Conservation (phyloP, 2,797 vertebrate species). For the Psittacula echo region DNA sequence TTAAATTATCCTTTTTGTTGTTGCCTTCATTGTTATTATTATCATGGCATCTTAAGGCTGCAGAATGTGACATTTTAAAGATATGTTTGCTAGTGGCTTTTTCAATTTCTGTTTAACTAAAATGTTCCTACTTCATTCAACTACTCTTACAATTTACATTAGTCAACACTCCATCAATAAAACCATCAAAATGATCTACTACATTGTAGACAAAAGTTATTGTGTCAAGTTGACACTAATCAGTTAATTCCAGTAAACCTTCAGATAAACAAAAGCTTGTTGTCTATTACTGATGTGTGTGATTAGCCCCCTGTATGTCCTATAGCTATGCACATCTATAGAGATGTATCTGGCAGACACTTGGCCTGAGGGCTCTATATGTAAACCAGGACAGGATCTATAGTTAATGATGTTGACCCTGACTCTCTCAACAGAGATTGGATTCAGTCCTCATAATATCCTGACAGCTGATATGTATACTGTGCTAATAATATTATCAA, state of each 20-base stretch:
- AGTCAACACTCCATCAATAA: conserved; percentile 90
- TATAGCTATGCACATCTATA: conserved; percentile 88
- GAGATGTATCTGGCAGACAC: conserved; percentile 90
- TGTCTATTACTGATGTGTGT: conserved; percentile 93
- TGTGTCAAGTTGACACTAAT: conserved; percentile 94
- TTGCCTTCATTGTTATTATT: conserved; percentile 60
- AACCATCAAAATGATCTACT: conserved; percentile 83
- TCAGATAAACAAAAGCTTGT: conserved; percentile 92
- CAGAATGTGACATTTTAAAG: conserved; percentile 67
- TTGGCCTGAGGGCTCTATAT: conserved; percentile 89
- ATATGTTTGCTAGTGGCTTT: conserved; percentile 68
- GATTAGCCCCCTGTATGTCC: conserved; percentile 88
- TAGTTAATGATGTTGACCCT: conserved; percentile 99
- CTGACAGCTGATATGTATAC: conserved; percentile 97
- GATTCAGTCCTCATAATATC: conserved; percentile 97
- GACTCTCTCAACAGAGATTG: conserved; percentile 94
- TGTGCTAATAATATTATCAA: conserved; percentile 96
- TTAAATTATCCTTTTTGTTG: conserved; percentile 63
- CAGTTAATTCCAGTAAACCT: conserved; percentile 98
- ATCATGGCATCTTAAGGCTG: conserved; percentile 55
- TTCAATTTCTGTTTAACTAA: conserved; percentile 71
- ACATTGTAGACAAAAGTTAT: conserved; percentile 87
- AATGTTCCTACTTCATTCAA: conserved; percentile 70
- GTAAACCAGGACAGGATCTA: conserved; percentile 84
- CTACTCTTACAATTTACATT: conserved; percentile 76